Evolutionary conservation across 1,140 invertebrate species (phyloP), one percentile per base, ranked within the genome.

Genomic region (Vanessa atalanta): DNA sequence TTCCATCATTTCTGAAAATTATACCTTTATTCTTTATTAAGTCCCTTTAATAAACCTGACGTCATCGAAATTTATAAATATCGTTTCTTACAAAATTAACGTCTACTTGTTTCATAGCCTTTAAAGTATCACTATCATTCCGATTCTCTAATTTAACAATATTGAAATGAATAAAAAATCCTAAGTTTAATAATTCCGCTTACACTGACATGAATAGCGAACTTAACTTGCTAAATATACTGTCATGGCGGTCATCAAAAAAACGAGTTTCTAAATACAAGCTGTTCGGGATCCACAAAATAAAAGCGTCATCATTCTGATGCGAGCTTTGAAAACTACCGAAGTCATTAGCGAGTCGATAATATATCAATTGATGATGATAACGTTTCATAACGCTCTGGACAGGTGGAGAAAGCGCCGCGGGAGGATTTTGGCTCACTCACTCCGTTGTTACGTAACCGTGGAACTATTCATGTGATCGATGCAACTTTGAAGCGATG

Each of bases 341-440:
- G 12, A 61, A 15, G 57, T 37, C 57, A 37, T 61, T 61, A 31
- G 57, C 14, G 23, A 60, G 53, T n/a, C 57, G 26, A 31, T 51
- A 51, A 51, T 61, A 37, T 61, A 61, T 60, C 20, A 60, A 60
- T 61, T 61, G 57, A 61, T 61, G 23, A 61, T 61, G 31, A n/a
- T n/a, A n/a, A 43, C n/a, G 55, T 61, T 61, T 61, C 57, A 61
- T 61, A 61, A 61, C 15, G 48, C 48, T 16, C 51, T 53, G 57
- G 26, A 61, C 57, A 61, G 57, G 57, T 61, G 57, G 57, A 61
- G 57, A 61, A 61, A 61, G 57, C 57, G 57, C 15, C 9, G 15
- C 9, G 16, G 16, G 53, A 14, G 20, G 9, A 8, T 5, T 12
- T 15, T 14, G 31, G 23, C 26, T 61, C 57, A 31, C 20, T 61